These are phyloP conservation scores for Gymnothorax reevesii DNA, from an alignment of 2,797 vertebrate species.

Conservation along the genomic window DNA sequence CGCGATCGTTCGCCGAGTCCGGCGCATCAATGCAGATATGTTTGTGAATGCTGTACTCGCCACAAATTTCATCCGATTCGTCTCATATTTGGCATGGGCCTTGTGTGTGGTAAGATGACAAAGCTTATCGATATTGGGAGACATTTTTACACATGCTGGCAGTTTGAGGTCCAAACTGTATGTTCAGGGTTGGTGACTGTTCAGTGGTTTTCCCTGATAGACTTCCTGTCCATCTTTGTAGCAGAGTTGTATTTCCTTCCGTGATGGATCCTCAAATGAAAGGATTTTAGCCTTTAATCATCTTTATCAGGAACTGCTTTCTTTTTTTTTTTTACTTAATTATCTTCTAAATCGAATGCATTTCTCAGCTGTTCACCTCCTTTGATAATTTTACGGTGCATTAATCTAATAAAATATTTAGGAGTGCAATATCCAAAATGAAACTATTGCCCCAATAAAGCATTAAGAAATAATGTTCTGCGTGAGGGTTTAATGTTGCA, in stretches of 20 bases:
- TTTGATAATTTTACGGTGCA: not conserved
- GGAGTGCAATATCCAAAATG: not conserved
- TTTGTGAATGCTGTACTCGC: too few relatives aligned
- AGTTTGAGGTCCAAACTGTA: too few relatives aligned
- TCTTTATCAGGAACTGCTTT: not conserved
- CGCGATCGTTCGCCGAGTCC: too few relatives aligned
- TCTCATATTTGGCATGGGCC: too few relatives aligned
- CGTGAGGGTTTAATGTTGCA: not conserved
- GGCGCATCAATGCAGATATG: too few relatives aligned
- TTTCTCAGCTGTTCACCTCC: not conserved
- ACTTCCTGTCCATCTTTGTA: not conserved
- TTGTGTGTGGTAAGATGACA: too few relatives aligned
- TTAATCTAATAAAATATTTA: not conserved
- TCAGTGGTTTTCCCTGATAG: not conserved
- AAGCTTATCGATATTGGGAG: too few relatives aligned
- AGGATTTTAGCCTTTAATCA: not conserved
- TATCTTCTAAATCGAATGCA: not conserved
- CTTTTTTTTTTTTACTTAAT: not conserved
- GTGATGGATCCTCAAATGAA: not conserved
- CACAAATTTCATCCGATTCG: too few relatives aligned
- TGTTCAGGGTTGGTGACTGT: not conserved
- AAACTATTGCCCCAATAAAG: not conserved
- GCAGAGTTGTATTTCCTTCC: not conserved
- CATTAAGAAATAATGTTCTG: not conserved
- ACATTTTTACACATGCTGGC: too few relatives aligned